These are phyloP conservation scores for Cervus canadensis DNA, from an alignment of 2,113 vertebrate genomes.

Conservation along the genomic window DNA sequence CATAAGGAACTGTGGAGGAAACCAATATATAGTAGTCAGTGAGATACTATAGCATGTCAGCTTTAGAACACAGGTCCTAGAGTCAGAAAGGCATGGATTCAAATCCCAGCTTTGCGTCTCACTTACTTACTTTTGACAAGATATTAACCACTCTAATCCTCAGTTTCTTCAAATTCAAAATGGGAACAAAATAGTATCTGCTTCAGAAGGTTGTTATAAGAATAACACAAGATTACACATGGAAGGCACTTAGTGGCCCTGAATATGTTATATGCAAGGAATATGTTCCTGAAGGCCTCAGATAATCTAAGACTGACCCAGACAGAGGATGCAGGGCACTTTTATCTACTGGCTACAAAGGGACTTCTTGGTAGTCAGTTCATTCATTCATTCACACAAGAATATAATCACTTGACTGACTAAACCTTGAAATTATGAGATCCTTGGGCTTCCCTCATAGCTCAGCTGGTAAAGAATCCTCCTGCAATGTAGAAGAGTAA, in stretches of 20 bases:
- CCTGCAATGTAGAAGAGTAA: not conserved
- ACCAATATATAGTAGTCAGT: not conserved
- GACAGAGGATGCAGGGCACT: not conserved
- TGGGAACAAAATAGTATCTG: not conserved
- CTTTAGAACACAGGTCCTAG: not conserved
- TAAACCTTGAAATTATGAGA: not conserved
- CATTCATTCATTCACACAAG: not conserved
- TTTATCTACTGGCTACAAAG: not conserved
- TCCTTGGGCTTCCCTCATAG: not conserved
- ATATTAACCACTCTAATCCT: not conserved
- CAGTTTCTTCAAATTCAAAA: not conserved
- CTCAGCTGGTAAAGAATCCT: not conserved
- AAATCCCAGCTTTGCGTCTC: not conserved
- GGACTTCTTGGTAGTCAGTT: not conserved
- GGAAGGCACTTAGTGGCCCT: not conserved
- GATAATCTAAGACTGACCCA: not conserved
- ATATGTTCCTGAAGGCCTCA: not conserved
- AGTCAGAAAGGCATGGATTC: not conserved
- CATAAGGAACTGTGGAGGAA: not conserved
- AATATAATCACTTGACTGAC: not conserved
- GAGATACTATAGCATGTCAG: not conserved
- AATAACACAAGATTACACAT: not conserved
- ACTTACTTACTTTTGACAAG: not conserved
- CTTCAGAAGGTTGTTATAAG: not conserved
- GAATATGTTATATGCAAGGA: not conserved